phyloP scores from a whole-genome alignment of 2,797 vertebrate species.

The Esox lucius region DNA sequence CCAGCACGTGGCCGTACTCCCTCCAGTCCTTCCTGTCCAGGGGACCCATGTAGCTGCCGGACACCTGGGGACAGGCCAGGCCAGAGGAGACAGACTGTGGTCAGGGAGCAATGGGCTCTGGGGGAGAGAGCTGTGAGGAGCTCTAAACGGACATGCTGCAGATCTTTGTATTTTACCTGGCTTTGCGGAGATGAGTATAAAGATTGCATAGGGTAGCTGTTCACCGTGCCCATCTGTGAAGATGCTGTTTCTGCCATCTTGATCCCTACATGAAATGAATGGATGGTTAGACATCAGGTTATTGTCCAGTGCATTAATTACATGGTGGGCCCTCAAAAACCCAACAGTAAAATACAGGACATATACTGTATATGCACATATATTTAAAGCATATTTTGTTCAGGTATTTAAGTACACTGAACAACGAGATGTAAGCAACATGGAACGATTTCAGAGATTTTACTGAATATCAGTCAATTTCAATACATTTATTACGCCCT shows the following conservation, averaged over 20 bases:
- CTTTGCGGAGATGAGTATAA: slow-evolving; percentile 81
- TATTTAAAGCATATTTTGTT: no score
- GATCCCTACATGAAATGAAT: slow-evolving; percentile 69
- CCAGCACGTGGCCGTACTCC: slow-evolving; percentile 79
- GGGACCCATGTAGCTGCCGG: slow-evolving; percentile 82
- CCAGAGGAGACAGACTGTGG: background rate
- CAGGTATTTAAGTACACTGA: no score
- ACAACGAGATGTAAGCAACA: no score
- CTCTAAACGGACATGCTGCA: background rate
- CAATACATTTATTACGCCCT: no score
- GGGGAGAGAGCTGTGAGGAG: background rate
- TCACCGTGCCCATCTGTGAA: slow-evolving; percentile 73
- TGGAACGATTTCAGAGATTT: no score
- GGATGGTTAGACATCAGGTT: background rate
- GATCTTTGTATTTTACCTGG: slow-evolving; percentile 75
- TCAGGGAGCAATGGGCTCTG: background rate
- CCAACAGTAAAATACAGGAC: no score
- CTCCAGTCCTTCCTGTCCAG: slow-evolving; percentile 91
- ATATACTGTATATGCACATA: no score
- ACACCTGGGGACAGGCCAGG: slow-evolving; percentile 68
- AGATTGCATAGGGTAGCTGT: slow-evolving; percentile 77
- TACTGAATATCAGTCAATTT: no score
- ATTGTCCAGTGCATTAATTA: background rate
- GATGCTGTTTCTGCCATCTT: slow-evolving; percentile 84
- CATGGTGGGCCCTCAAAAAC: background rate